phyloP scores from a whole-genome alignment of 1,140 invertebrate species.

The Anthonomus grandis region DNA sequence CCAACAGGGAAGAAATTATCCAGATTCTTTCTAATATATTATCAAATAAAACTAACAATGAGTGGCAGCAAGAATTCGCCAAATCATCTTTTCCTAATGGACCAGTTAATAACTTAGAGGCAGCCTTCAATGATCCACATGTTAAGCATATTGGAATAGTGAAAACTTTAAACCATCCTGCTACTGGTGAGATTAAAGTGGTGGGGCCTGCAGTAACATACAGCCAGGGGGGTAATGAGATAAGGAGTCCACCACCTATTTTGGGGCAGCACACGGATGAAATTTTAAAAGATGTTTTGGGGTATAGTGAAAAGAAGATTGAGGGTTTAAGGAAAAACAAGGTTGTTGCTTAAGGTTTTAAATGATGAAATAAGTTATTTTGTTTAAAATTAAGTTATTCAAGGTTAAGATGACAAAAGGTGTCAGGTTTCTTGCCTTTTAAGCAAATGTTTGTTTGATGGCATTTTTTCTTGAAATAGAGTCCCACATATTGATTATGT shows the following conservation, averaged over 20 bases:
- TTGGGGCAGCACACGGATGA: constrained; percentile 85
- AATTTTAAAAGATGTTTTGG: constrained; percentile 68
- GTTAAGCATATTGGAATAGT: constrained; percentile 73
- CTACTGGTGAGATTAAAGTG: constrained; percentile 69
- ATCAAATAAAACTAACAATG: constrained; percentile 61
- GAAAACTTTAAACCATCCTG: constrained; percentile 70
- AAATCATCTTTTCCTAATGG: constrained; percentile 80
- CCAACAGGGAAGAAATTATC: constrained; percentile 70
- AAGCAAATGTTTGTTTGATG: too few relatives aligned
- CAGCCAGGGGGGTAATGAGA: constrained; percentile 66
- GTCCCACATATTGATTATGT: too few relatives aligned
- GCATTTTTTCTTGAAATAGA: too few relatives aligned
- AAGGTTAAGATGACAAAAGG: too few relatives aligned
- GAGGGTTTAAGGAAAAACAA: constrained; percentile 53
- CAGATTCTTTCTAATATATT: constrained; percentile 63
- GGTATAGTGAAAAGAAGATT: constrained; percentile 64
- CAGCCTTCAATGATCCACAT: constrained; percentile 88
- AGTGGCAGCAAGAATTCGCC: constrained; percentile 76
- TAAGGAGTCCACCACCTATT: constrained; percentile 72
- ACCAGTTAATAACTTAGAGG: constrained; percentile 80
- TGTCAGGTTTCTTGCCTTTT: too few relatives aligned
- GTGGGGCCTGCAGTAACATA: constrained; percentile 85
- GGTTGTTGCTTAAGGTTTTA: constrained; percentile 50
- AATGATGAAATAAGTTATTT: too few relatives aligned
- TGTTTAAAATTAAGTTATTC: too few relatives aligned